phyloP scores from a whole-genome alignment of 2,113 vertebrate genomes.

The Alexandromys fortis region DNA sequence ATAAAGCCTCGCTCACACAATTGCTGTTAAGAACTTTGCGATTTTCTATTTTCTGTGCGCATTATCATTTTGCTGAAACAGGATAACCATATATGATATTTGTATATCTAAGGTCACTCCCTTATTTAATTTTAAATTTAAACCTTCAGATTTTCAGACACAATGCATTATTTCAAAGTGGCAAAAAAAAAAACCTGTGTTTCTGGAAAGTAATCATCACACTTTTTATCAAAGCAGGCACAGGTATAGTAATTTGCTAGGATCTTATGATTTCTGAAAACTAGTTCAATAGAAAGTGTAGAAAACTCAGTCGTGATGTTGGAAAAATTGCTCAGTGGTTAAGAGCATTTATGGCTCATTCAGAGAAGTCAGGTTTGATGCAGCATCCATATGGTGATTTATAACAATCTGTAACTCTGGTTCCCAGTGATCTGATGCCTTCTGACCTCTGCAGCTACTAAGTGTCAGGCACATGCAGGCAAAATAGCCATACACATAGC shows the following conservation, averaged over 20 bases:
- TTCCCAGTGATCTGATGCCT: too few species aligned
- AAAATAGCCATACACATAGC: neutral
- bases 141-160: neutral
- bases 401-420: neutral
- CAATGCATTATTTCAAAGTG: conserved; percentile 26
- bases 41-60: neutral
- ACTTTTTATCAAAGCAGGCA: neutral
- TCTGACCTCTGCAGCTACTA: neutral
- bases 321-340: neutral
- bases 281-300: neutral
- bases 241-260: neutral
- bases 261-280: neutral
- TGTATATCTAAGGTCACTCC: neutral
- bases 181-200: neutral
- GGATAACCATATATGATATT: neutral
- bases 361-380: neutral
- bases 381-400: neutral
- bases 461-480: neutral
- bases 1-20: neutral
- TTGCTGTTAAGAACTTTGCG: neutral
- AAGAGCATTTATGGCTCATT: neutral
- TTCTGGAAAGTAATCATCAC: neutral
- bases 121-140: conserved; percentile 24
- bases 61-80: conserved; percentile 27
- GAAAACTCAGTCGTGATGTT: neutral